Evolutionary conservation across 2,888 invertebrate species (phyloP).

Genomic region (Stenichneumon culpator): DNA sequence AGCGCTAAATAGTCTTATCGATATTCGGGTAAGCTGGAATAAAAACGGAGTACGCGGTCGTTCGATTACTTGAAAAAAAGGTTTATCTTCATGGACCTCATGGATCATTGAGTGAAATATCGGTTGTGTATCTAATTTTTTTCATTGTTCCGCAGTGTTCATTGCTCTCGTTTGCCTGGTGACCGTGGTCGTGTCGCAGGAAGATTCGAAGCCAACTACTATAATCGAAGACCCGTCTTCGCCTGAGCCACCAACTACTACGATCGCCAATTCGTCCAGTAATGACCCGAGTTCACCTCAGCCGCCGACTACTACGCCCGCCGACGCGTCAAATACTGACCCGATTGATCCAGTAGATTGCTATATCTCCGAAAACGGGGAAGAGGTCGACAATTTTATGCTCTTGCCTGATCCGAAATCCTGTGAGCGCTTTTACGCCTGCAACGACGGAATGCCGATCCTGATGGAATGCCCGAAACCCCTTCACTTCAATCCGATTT

Average conservation of each 20-base stretch:
- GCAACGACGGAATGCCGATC: conserved; percentile 70
- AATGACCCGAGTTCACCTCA: not conserved
- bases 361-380: conserved; percentile 50
- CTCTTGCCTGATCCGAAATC: conserved; percentile 74
- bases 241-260: not conserved
- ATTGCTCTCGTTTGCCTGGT: conserved; percentile 61
- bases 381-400: conserved; percentile 67
- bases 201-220: not conserved
- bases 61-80: not conserved
- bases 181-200: conserved; percentile 48
- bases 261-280: not conserved
- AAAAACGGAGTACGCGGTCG: not conserved
- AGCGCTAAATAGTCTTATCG: conserved; percentile 10
- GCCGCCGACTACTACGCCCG: not conserved
- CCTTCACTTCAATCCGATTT: conserved; percentile 75
- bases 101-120: not conserved
- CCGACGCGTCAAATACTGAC: not conserved
- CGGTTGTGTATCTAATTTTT: not conserved
- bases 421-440: conserved; percentile 75
- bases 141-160: conserved; percentile 58
- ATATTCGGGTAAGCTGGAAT: not conserved
- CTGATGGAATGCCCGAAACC: conserved; percentile 74
- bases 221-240: not conserved
- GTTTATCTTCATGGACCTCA: not conserved
- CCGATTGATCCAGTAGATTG: conserved; percentile 54